Evolutionary conservation across 2,797 vertebrate species (phyloP).

Genomic region (Artibeus lituratus): DNA sequence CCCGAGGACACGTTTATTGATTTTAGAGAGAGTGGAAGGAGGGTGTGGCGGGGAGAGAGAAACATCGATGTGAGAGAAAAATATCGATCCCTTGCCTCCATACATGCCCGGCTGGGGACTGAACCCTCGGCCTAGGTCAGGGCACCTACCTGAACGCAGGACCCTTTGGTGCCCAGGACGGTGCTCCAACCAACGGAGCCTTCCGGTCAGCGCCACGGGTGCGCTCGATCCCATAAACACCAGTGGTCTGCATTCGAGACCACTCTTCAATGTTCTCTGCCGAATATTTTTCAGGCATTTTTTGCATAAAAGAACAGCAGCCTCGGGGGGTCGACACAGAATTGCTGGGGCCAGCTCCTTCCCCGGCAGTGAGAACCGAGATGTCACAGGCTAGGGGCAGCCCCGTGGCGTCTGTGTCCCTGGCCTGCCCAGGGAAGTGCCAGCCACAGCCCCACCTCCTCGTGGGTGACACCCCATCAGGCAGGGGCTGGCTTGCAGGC

Average conservation of each 20-base stretch:
- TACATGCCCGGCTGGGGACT: too few relatives aligned
- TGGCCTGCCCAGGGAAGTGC: background rate
- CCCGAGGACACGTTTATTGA: too few relatives aligned
- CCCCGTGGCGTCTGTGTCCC: accelerated
- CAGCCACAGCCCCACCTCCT: background rate
- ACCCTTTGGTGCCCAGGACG: too few relatives aligned
- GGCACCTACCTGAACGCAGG: too few relatives aligned
- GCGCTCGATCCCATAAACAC: accelerated
- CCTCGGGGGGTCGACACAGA: accelerated
- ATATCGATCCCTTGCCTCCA: too few relatives aligned
- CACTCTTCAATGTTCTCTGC: background rate
- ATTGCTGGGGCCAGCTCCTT: background rate
- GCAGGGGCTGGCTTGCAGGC: background rate
- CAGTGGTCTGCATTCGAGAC: accelerated
- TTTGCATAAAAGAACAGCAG: background rate
- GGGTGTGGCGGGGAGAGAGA: too few relatives aligned
- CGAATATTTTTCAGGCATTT: background rate
- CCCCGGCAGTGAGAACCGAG: background rate
- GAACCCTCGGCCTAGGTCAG: too few relatives aligned
- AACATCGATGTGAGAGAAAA: too few relatives aligned
- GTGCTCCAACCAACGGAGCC: too few relatives aligned
- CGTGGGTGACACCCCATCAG: background rate
- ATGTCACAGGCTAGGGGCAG: background rate
- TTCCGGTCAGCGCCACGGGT: too few relatives aligned
- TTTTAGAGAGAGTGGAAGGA: too few relatives aligned